These are phyloP conservation scores for Calypte anna DNA, from an alignment of 2,113 vertebrate species.

Conservation along the genomic window DNA sequence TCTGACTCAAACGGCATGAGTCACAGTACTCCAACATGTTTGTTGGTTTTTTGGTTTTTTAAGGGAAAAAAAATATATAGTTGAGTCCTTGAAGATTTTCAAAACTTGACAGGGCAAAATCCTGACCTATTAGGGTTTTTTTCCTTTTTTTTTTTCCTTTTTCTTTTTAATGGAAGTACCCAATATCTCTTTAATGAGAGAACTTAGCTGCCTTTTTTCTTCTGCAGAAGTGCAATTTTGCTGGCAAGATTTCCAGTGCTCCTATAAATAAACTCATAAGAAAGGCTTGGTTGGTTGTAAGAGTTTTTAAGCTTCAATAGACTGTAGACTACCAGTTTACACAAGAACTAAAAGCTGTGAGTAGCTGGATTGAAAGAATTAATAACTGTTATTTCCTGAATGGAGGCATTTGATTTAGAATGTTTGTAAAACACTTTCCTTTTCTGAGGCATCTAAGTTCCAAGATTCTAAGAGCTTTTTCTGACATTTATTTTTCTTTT, in stretches of 20 bases:
- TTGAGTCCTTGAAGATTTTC: neutral
- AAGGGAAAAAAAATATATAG: neutral
- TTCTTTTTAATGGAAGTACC: neutral
- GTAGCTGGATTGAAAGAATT: constrained; percentile 13
- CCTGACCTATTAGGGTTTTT: neutral
- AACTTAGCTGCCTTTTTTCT: neutral
- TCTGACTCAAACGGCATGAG: neutral
- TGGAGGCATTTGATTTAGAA: neutral
- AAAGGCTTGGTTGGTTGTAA: neutral
- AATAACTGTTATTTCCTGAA: constrained; percentile 55
- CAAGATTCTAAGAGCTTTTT: constrained; percentile 12
- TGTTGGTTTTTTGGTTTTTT: neutral
- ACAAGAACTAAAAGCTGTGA: constrained; percentile 12
- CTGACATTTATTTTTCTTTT: constrained; percentile 28
- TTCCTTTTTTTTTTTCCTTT: neutral
- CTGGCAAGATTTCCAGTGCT: neutral
- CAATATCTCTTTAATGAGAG: neutral
- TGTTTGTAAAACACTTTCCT: neutral
- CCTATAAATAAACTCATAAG: neutral
- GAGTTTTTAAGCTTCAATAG: neutral
- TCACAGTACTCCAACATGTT: neutral
- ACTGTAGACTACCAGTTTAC: neutral
- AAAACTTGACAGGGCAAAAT: neutral
- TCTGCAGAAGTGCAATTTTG: neutral
- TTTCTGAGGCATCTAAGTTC: neutral